phyloP scores from a whole-genome alignment of 2,888 invertebrate species.

The Synanthedon formicaeformis region DNA sequence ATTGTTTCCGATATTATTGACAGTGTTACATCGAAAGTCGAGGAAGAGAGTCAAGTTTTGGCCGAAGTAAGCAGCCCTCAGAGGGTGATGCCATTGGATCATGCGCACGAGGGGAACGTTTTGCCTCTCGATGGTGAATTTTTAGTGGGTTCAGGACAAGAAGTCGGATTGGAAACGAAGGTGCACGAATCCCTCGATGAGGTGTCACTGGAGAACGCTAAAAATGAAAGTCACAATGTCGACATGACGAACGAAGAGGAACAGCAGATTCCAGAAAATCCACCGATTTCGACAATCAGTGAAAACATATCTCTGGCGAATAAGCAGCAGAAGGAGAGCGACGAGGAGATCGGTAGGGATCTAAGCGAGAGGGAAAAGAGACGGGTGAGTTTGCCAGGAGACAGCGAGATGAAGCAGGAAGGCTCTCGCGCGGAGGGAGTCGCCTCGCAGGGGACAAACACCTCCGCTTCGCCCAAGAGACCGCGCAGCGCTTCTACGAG shows the following conservation, averaged over 20 bases:
- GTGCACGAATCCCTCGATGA: constrained; percentile 15
- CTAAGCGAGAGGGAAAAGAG: constrained; percentile 57
- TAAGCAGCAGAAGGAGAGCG: constrained; percentile 43
- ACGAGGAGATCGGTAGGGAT: constrained; percentile 43
- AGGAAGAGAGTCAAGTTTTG: constrained; percentile 15
- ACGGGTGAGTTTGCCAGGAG: constrained; percentile 74
- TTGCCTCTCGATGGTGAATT: constrained; percentile 58
- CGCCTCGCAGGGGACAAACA: constrained; percentile 49
- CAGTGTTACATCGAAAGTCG: constrained; percentile 32
- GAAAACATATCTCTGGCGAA: constrained; percentile 73
- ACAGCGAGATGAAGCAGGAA: constrained; percentile 60
- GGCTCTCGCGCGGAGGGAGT: constrained; percentile 44
- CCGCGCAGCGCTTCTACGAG: constrained; percentile 84
- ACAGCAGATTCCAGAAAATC: constrained; percentile 68
- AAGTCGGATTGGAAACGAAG: constrained; percentile 15
- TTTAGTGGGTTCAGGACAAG: constrained; percentile 34
- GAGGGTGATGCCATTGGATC: constrained; percentile 41
- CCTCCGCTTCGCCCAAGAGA: constrained; percentile 74
- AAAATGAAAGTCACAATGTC: constrained; percentile 45
- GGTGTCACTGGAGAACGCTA: constrained; percentile 38
- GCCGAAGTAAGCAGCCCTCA: constrained; percentile 28
- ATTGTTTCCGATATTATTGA: constrained; percentile 45
- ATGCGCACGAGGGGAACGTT: constrained; percentile 54
- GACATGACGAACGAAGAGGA: constrained; percentile 34
- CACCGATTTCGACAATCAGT: constrained; percentile 80